These are phyloP conservation scores for Macquaria australasica DNA, from an alignment of 2,113 vertebrate genomes.

Conservation along the genomic window DNA sequence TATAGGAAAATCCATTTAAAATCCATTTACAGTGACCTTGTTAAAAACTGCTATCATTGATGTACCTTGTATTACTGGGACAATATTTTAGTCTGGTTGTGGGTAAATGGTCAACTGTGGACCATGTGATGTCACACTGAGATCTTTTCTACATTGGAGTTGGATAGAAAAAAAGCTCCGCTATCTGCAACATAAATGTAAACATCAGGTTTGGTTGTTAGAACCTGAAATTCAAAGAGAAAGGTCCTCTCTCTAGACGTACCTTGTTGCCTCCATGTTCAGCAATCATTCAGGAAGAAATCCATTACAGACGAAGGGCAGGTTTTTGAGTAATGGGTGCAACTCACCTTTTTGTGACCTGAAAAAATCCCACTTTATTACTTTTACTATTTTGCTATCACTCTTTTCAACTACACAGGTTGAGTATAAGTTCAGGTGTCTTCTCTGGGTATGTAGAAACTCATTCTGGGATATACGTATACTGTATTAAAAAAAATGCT, in stretches of 20 bases:
- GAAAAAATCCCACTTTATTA: constrained; percentile 52
- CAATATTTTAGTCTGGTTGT: not conserved
- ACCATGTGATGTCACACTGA: not conserved
- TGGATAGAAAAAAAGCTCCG: not conserved
- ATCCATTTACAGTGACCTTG: not conserved
- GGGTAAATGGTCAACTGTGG: not conserved
- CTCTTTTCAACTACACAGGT: constrained; percentile 29
- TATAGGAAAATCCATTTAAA: not conserved
- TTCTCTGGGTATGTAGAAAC: constrained; percentile 6
- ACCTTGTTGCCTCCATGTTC: constrained; percentile 16
- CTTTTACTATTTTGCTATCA: constrained; percentile 43
- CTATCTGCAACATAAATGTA: not conserved
- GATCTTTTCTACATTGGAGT: not conserved
- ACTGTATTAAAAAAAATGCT: not conserved
- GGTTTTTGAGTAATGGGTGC: constrained; percentile 51
- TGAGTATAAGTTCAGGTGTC: constrained; percentile 24
- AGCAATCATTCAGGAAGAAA: constrained; percentile 45
- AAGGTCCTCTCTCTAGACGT: constrained; percentile 5
- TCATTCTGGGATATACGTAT: not conserved
- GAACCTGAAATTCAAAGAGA: constrained; percentile 8
- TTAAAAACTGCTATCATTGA: not conserved
- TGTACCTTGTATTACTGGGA: not conserved
- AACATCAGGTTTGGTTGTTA: constrained; percentile 29
- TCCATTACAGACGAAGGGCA: constrained; percentile 41
- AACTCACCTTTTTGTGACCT: constrained; percentile 53